Evolutionary conservation across 1,140 invertebrate species (phyloP).

Genomic region (Drosophila neocordata): DNA sequence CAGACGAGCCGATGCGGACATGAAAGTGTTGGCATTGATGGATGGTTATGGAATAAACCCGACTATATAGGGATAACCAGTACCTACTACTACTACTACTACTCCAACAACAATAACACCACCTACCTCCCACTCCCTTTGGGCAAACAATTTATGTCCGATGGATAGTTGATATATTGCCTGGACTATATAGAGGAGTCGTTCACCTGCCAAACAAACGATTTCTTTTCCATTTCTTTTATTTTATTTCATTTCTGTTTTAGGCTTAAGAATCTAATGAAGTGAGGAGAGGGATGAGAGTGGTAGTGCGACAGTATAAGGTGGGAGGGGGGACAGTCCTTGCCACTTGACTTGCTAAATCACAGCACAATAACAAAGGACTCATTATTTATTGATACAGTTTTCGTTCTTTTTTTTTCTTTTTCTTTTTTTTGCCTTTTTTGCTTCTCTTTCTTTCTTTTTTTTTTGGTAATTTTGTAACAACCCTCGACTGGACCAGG

Average conservation of each 20-base stretch:
- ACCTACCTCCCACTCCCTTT: constrained; percentile 26
- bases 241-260: neutral
- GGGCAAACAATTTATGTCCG: constrained; percentile 74
- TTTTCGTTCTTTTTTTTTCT: constrained; percentile 22
- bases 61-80: neutral
- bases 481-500: constrained; percentile 20
- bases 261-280: constrained; percentile 8
- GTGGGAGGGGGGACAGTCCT: constrained; percentile 20
- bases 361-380: constrained; percentile 67
- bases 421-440: neutral
- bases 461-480: constrained; percentile 7
- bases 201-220: constrained; percentile 1
- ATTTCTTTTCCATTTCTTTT: neutral
- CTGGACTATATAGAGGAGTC: constrained; percentile 5
- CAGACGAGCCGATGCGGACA: constrained; percentile 44
- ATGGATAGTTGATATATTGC: constrained; percentile 67
- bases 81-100: neutral
- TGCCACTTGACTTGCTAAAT: constrained; percentile 73
- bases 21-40: constrained; percentile 74
- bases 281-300: neutral
- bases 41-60: constrained; percentile 47
- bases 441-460: constrained; percentile 18
- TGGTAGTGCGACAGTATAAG: constrained; percentile 1
- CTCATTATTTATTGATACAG: constrained; percentile 77
- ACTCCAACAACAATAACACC: neutral